phyloP scores from a whole-genome alignment of 2,113 vertebrate genomes.

The Dicentrarchus labrax region DNA sequence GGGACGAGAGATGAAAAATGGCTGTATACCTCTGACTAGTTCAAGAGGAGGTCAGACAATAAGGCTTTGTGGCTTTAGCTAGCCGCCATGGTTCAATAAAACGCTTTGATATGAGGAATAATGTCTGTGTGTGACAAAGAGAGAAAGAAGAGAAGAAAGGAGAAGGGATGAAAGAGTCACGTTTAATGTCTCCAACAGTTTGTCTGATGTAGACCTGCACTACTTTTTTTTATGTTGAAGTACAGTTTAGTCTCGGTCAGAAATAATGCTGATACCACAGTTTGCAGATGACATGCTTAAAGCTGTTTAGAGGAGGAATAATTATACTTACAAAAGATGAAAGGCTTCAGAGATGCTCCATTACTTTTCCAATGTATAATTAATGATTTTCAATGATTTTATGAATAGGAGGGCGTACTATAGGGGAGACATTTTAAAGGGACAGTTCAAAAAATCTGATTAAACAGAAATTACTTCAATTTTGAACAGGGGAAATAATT shows the following conservation, averaged over 20 bases:
- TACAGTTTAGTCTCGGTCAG: constrained; percentile 27
- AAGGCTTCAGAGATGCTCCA: constrained; percentile 10
- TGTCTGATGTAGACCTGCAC: constrained; percentile 45
- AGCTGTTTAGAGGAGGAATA: constrained; percentile 2
- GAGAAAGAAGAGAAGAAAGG: constrained; percentile 64
- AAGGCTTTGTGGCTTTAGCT: constrained; percentile 63
- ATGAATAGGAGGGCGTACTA: neutral
- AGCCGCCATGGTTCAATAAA: constrained; percentile 57
- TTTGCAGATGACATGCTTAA: neutral
- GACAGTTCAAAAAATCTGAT: neutral
- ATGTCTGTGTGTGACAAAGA: constrained; percentile 58
- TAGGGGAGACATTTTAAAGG: constrained; percentile 4
- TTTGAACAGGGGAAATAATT: neutral
- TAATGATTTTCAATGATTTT: constrained; percentile 31
- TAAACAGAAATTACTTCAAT: neutral
- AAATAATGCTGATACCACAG: constrained; percentile 29
- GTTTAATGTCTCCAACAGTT: constrained; percentile 57
- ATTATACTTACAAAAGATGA: constrained; percentile 38
- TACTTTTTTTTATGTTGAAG: constrained; percentile 27
- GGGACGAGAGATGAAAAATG: constrained; percentile 55
- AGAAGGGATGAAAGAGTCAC: constrained; percentile 66
- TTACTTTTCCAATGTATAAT: constrained; percentile 33
- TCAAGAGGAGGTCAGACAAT: constrained; percentile 61
- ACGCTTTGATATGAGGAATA: constrained; percentile 74
- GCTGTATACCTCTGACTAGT: constrained; percentile 29